Base-by-base conservation (phyloP, 2,888 invertebrate genomes). In the Cantharis rufa region DNA sequence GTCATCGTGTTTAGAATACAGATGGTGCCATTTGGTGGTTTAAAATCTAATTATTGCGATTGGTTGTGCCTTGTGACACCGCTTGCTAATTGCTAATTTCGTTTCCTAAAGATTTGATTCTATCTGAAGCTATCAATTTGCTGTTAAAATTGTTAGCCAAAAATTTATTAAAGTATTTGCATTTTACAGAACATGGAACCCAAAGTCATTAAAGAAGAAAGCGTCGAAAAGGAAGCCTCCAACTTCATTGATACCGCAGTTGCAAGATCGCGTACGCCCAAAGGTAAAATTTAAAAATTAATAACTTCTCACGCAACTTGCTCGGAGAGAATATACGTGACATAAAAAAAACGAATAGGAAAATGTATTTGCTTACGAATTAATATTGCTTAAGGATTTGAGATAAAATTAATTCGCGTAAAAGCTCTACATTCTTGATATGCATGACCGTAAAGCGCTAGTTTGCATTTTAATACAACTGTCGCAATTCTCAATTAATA, bases 201-300 rank as follows among this genome's bases (percentile, higher is more conserved):
- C 73, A 91, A 91, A 87, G 86, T 90, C 80, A 91, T 91, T 84
- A 91, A 91, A 87, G 91, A 91, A 86, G 91, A 91, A 87, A 88
- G 88, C 77, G 89, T 89, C 62, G 91, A 91, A 77, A 91, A 91
- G 85, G 91, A 91, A 62, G 74, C 80, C 10, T 74, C 78, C 68
- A 84, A 80, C 70, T 86, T 84, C 78, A 82, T 83, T 10, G 86
- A 86, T 73, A 80, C 85, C 18, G 82, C 85, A 13, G 74, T 74
- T 13, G 80, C 82, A 61, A 82, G 86, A 77, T 86, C 84, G 5
- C 82, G 86, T 81, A 84, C 84, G 13, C 81, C 85, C 11, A 86
- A 86, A 85, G 86, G 86, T 70, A 16, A 18, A 48, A 21, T 21
- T 80, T 80, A 80, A 80, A 13, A 13, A 13, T 32, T 13, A 32